These are phyloP conservation scores for Montifringilla adamsi DNA, from an alignment of 2,113 vertebrate species.

Conservation along the genomic window DNA sequence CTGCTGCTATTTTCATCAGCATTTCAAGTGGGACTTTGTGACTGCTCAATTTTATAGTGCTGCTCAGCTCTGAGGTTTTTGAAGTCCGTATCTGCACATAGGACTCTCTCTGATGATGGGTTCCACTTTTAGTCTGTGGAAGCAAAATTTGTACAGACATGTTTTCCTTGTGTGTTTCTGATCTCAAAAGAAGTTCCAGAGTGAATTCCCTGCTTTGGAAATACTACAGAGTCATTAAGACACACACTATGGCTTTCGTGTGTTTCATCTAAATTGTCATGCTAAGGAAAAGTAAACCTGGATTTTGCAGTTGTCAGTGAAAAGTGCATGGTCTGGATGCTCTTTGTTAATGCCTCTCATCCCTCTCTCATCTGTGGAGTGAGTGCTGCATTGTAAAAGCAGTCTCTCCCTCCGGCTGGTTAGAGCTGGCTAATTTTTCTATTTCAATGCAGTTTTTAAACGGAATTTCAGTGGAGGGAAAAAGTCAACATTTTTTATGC, in stretches of 20 bases:
- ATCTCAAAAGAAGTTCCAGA: background rate
- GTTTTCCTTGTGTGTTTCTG: background rate
- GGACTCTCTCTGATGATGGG: background rate
- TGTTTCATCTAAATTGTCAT: background rate
- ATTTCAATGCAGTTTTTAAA: background rate
- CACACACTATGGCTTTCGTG: background rate
- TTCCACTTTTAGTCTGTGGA: background rate
- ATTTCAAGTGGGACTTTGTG: background rate
- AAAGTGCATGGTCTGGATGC: background rate
- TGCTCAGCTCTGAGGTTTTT: background rate
- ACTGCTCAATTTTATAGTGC: accelerated
- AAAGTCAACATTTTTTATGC: slow-evolving; percentile 34
- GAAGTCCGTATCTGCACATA: background rate
- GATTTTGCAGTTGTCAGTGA: background rate
- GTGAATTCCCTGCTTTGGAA: background rate
- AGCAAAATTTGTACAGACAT: background rate
- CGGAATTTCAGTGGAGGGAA: background rate
- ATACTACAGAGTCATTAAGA: background rate
- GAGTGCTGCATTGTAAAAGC: background rate
- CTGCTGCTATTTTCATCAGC: background rate
- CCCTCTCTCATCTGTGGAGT: background rate
- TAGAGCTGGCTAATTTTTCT: background rate
- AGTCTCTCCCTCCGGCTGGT: background rate
- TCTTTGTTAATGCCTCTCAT: background rate
- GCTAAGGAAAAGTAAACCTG: background rate